These are phyloP conservation scores for Raja brachyura DNA, from an alignment of 2,113 vertebrate species.

Conservation along the genomic window DNA sequence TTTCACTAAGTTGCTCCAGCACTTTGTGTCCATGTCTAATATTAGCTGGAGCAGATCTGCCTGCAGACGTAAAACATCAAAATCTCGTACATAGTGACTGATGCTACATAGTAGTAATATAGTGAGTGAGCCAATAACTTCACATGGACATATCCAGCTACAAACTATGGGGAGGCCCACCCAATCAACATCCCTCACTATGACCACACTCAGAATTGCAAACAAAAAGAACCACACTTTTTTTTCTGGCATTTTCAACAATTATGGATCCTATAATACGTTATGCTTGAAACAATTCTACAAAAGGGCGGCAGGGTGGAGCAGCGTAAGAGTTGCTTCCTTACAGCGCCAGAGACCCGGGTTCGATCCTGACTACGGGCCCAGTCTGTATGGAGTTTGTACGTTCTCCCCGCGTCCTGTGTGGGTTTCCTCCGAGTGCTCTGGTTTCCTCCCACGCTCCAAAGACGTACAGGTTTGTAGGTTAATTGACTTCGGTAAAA, in stretches of 20 bases:
- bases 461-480: no score
- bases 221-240: neutral
- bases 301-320: neutral
- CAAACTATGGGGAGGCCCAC: neutral
- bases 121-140: neutral
- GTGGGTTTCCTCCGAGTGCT: no score
- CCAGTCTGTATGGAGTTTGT: no score
- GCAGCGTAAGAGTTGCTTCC: no score
- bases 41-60: neutral
- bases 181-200: neutral
- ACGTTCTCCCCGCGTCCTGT: no score
- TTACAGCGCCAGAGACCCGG: no score
- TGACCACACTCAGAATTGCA: neutral
- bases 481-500: no score
- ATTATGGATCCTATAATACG: neutral
- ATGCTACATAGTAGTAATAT: neutral
- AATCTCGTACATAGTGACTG: neutral
- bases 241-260: neutral
- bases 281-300: neutral
- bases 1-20: no score
- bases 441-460: no score
- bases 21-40: neutral
- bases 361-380: no score
- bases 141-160: neutral
- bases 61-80: neutral